Evolutionary conservation across 2,888 invertebrate genomes (phyloP).

Genomic region (Xestobium rufovillosum): DNA sequence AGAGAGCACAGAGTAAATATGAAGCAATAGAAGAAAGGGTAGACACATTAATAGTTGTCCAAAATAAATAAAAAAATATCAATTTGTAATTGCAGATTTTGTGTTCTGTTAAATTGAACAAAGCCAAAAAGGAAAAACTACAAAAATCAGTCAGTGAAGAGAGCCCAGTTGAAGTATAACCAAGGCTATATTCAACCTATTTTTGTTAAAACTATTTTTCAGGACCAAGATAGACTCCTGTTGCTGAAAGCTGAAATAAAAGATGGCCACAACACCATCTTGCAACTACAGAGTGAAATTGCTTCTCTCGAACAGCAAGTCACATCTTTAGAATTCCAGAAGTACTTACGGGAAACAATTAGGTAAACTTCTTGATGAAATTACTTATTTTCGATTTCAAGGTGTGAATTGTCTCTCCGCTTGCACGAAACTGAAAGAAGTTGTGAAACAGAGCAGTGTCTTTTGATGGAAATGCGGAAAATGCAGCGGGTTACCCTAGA

Average conservation of each 20-base stretch:
- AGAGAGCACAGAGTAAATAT: not conserved
- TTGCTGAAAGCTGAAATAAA: slow-evolving; percentile 25
- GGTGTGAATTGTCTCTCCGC: slow-evolving; percentile 32
- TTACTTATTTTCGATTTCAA: slow-evolving; percentile 18
- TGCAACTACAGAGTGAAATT: slow-evolving; percentile 27
- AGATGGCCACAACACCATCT: slow-evolving; percentile 24
- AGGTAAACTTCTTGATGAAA: not conserved
- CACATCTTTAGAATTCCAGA: slow-evolving; percentile 32
- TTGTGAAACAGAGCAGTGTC: slow-evolving; percentile 29
- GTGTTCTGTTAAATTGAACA: no score
- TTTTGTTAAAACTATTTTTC: no score
- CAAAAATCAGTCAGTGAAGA: no score
- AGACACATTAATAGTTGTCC: no score
- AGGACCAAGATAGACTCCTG: no score
- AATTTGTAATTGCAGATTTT: no score
- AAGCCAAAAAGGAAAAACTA: no score
- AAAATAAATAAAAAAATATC: no score
- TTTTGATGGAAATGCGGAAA: slow-evolving; percentile 28
- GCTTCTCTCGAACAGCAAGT: slow-evolving; percentile 28
- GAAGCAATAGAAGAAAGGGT: not conserved
- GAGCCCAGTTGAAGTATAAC: no score
- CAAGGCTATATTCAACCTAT: no score
- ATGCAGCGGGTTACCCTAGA: slow-evolving; percentile 26
- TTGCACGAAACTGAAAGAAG: slow-evolving; percentile 32
- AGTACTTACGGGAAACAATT: slow-evolving; percentile 20